Evolutionary conservation across 2,797 vertebrate species (phyloP).

Genomic region (Cirrhinus molitorella): DNA sequence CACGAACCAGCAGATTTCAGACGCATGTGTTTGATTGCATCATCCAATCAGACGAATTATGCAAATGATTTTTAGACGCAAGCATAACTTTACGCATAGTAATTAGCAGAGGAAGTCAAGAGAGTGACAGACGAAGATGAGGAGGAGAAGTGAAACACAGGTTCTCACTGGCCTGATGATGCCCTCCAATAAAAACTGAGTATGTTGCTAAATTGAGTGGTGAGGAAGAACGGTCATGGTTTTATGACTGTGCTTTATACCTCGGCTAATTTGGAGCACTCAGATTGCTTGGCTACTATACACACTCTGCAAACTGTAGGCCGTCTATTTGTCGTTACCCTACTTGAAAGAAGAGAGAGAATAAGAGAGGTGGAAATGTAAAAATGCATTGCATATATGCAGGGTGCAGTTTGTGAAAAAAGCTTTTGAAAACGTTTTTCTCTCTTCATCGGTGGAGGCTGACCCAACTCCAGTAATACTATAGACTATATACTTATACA

Average conservation of each 20-base stretch:
- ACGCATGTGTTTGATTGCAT: background rate
- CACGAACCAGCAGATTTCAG: background rate
- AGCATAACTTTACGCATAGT: background rate
- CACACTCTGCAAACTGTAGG: slow-evolving; percentile 38
- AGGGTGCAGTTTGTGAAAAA: too few species aligned
- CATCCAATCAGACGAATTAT: slow-evolving; percentile 20
- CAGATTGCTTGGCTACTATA: slow-evolving; percentile 34
- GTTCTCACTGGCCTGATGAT: background rate
- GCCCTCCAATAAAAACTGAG: slow-evolving; percentile 25
- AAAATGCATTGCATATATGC: background rate
- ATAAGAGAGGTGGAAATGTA: background rate
- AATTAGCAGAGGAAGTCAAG: slow-evolving; percentile 33
- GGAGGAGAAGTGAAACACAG: background rate
- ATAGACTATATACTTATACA: too few species aligned
- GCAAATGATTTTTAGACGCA: background rate
- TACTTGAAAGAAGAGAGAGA: background rate
- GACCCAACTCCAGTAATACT: too few species aligned
- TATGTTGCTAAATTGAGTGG: slow-evolving; percentile 41
- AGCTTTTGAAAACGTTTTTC: too few species aligned
- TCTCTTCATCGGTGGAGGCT: too few species aligned
- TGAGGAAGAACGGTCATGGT: slow-evolving; percentile 32
- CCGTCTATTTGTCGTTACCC: background rate
- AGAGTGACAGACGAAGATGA: slow-evolving; percentile 13
- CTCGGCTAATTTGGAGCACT: slow-evolving; percentile 40
- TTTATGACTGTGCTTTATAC: slow-evolving; percentile 47